Evolutionary conservation across 2,888 invertebrate species (phyloP).

Genomic region (Lasioglossum calceatum): DNA sequence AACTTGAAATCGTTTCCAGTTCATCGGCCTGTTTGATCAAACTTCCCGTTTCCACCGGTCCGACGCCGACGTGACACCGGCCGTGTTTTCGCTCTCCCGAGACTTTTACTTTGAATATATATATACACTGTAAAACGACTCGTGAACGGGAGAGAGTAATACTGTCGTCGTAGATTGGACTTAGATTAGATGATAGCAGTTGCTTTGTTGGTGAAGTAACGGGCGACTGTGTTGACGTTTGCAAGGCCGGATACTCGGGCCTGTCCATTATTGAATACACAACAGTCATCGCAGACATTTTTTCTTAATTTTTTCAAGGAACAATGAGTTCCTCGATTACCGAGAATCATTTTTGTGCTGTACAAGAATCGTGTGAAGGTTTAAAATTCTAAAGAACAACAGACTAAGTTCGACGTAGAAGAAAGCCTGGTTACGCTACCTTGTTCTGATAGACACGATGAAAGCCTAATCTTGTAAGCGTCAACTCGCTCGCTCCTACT

Average conservation of each 20-base stretch:
- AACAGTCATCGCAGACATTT: too few species aligned
- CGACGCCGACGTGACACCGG: conserved; percentile 39
- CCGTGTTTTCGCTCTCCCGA: conserved; percentile 31
- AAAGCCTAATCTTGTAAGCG: neutral
- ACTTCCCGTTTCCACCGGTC: conserved; percentile 10
- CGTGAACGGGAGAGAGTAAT: conserved; percentile 51
- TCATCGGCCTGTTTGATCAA: neutral
- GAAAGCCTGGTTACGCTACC: neutral
- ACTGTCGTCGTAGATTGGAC: conserved; percentile 75
- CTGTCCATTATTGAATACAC: neutral
- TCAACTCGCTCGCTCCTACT: neutral
- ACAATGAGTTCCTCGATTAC: too few species aligned
- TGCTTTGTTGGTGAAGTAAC: conserved; percentile 65
- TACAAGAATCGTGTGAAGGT: neutral
- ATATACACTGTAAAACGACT: conserved; percentile 25
- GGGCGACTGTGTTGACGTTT: conserved; percentile 2
- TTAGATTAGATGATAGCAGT: conserved; percentile 68
- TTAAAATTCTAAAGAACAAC: neutral
- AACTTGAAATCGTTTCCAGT: conserved; percentile 1
- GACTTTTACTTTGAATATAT: conserved; percentile 18
- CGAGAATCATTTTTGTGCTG: neutral
- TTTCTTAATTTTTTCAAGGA: too few species aligned
- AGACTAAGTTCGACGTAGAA: neutral
- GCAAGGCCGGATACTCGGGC: neutral
- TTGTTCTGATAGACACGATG: neutral